A percentile compares a stretch with the other conserved stretches of the same genome.
Evolutionary conservation across 2,797 vertebrate genomes (phyloP).

Genomic region (Cryptoblepharus egeriae): DNA sequence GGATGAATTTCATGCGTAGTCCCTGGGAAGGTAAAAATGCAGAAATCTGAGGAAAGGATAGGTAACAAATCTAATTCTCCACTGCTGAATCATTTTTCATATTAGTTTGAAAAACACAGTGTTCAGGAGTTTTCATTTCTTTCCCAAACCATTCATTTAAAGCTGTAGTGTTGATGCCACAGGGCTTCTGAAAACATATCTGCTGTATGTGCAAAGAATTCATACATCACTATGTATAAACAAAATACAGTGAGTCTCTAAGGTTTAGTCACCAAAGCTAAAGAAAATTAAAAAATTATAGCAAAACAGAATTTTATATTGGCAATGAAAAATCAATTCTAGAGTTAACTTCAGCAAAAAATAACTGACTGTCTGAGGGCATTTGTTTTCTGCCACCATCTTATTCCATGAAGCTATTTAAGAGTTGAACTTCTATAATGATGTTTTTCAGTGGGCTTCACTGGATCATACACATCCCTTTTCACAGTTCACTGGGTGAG

Average conservation of each 20-base stretch:
- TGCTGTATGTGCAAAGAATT: conserved; percentile 37
- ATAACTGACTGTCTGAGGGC: not conserved
- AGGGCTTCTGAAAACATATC: conserved; percentile 36
- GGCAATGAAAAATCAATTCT: conserved; percentile 21
- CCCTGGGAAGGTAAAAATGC: conserved; percentile 34
- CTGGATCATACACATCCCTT: too few species aligned
- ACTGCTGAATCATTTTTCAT: conserved; percentile 25
- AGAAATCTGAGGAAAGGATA: conserved; percentile 3
- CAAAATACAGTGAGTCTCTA: conserved; percentile 15
- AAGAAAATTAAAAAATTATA: conserved; percentile 14
- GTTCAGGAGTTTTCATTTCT: conserved; percentile 46
- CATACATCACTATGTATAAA: conserved; percentile 19
- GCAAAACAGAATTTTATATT: conserved; percentile 19
- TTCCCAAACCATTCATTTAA: conserved; percentile 52
- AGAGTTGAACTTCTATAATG: not conserved
- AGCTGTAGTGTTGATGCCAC: not conserved
- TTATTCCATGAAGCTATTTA: not conserved
- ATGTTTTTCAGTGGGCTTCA: not conserved
- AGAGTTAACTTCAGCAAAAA: not conserved
- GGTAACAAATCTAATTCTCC: conserved; percentile 40
- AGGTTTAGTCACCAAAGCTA: conserved; percentile 41
- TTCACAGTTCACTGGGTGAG: too few species aligned
- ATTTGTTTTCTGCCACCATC: fast-evolving
- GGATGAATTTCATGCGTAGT: not conserved
- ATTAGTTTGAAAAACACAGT: conserved; percentile 17